Evolutionary conservation across 2,888 invertebrate genomes (phyloP).

Genomic region (Scaptodrosophila latifasciaeformis): DNA sequence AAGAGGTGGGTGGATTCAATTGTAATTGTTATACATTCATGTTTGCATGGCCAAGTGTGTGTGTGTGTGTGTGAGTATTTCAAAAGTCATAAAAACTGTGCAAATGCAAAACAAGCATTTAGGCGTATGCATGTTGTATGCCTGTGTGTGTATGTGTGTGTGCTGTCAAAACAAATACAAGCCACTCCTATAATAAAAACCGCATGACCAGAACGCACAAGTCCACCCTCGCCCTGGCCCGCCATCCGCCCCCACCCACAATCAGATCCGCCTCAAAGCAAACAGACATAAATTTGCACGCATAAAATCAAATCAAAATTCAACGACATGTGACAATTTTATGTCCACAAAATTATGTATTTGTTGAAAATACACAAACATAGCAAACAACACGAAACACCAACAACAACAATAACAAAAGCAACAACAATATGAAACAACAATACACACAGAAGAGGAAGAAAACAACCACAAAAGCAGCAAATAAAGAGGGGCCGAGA

Average conservation of each 20-base stretch:
- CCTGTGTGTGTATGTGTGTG: neutral
- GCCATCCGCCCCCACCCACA: conserved; percentile 2
- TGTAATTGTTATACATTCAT: neutral
- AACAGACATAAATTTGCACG: conserved; percentile 65
- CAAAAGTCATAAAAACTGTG: conserved; percentile 3
- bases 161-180: neutral
- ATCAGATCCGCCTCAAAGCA: no score
- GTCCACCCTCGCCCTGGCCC: conserved; percentile 2
- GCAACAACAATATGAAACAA: conserved; percentile 44
- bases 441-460: conserved; percentile 58
- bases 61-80: conserved; percentile 3
- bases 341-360: conserved; percentile 69
- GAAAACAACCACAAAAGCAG: conserved; percentile 60
- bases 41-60: conserved; percentile 5
- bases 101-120: neutral
- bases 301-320: conserved; percentile 68
- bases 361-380: conserved; percentile 62
- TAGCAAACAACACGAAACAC: no score
- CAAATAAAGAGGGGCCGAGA: no score
- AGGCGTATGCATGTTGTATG: neutral
- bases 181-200: neutral
- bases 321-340: conserved; percentile 69
- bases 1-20: no score
- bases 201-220: neutral
- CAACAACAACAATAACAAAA: conserved; percentile 24